phyloP scores from a whole-genome alignment of 2,113 vertebrate genomes.

The Notarius lentiginosus region DNA sequence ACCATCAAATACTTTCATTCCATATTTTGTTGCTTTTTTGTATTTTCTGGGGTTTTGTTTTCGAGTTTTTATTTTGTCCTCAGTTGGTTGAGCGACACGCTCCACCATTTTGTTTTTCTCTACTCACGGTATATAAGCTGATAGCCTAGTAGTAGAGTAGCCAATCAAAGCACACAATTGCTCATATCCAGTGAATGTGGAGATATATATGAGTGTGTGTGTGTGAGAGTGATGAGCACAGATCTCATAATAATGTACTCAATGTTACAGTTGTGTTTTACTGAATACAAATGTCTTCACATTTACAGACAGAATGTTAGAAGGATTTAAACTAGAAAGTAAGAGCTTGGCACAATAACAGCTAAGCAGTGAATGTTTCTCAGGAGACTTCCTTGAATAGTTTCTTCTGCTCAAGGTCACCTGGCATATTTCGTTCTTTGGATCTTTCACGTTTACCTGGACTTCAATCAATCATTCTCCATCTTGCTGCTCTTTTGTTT shows the following conservation, averaged over 20 bases:
- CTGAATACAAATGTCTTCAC: neutral
- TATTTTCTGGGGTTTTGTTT: no score
- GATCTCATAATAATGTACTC: neutral
- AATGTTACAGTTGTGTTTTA: neutral
- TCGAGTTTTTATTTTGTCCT: no score
- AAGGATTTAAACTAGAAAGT: neutral
- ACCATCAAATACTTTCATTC: no score
- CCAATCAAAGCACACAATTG: no score
- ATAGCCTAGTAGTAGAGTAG: no score
- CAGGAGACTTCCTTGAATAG: neutral
- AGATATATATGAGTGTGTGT: no score
- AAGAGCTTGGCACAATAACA: neutral
- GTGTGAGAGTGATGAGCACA: no score
- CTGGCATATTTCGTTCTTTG: neutral
- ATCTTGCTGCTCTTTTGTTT: constrained; percentile 18
- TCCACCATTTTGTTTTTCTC: no score
- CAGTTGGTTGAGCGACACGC: no score
- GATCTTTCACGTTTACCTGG: constrained; percentile 4
- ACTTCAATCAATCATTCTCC: neutral
- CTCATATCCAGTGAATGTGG: no score
- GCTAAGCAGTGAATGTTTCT: neutral
- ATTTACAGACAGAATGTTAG: neutral
- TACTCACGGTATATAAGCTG: no score
- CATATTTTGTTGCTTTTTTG: no score
- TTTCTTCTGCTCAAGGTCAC: neutral